Percentiles rank a stretch among this genome's conserved stretches.
These are phyloP conservation scores for Macroramphosus scolopax DNA, from an alignment of 2,797 vertebrate genomes.

Conservation along the genomic window DNA sequence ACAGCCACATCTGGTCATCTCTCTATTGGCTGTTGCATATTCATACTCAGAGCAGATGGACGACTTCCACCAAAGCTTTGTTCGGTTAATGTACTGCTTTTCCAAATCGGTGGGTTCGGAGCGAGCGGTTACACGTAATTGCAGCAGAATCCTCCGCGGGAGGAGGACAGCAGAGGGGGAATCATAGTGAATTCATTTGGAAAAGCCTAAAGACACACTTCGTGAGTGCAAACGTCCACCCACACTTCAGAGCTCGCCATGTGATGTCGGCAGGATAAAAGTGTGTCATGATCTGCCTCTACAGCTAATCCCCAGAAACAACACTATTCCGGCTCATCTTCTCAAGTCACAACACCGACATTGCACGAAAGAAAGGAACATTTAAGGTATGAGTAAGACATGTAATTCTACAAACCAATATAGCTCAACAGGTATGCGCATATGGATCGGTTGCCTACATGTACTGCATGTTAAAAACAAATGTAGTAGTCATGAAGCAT, in stretches of 20 bases:
- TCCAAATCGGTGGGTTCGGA: conserved; percentile 36
- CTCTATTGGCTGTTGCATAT: conserved; percentile 55
- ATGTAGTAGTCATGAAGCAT: background rate
- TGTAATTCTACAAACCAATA: too few relatives aligned
- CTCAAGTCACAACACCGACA: conserved; percentile 24
- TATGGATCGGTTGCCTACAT: background rate
- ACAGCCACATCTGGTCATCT: conserved; percentile 70
- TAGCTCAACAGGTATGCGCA: too few relatives aligned
- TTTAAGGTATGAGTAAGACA: too few relatives aligned
- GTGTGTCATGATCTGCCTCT: conserved; percentile 48
- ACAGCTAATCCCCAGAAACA: conserved; percentile 40
- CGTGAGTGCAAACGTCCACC: conserved; percentile 64
- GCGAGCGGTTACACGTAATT: conserved; percentile 15
- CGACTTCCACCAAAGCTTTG: conserved; percentile 42
- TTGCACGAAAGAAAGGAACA: conserved; percentile 12
- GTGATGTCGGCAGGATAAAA: conserved; percentile 68
- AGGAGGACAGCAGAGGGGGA: conserved; percentile 21
- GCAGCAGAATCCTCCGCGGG: conserved; percentile 28
- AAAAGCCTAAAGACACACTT: conserved; percentile 65
- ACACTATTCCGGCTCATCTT: conserved; percentile 31
- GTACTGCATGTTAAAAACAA: background rate
- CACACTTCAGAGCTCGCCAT: conserved; percentile 55
- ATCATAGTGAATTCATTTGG: conserved; percentile 47
- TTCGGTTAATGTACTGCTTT: conserved; percentile 40
- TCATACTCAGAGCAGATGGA: conserved; percentile 47